These are phyloP conservation scores for Parazoanthus atlanticus DNA, from an alignment of 92 coral and sea anemone genomes.

Conservation along the genomic window DNA sequence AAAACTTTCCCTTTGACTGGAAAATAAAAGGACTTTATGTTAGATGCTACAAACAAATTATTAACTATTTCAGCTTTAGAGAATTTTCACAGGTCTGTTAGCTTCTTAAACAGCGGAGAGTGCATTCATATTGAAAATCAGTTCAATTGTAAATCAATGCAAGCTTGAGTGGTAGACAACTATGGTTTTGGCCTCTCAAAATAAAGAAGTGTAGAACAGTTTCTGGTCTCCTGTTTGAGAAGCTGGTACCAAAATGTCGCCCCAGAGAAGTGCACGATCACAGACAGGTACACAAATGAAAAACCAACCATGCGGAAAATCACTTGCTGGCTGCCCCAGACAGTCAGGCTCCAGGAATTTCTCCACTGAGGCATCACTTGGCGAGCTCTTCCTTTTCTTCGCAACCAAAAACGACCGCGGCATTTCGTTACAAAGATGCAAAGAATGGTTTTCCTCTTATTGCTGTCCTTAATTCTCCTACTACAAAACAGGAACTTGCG, in stretches of 20 bases:
- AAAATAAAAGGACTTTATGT: background rate
- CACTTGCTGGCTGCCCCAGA: slow-evolving; percentile 18
- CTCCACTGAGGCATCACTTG: slow-evolving; percentile 5
- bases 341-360: background rate
- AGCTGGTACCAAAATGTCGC: slow-evolving; percentile 21
- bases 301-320: slow-evolving; percentile 40
- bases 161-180: slow-evolving; percentile 3
- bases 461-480: background rate
- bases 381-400: slow-evolving; percentile 23
- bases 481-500: slow-evolving; percentile 7
- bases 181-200: background rate
- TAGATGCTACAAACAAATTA: background rate
- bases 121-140: slow-evolving; percentile 43
- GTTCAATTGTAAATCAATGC: slow-evolving; percentile 43
- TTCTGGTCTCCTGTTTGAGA: background rate
- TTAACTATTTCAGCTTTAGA: background rate
- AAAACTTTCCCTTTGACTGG: background rate
- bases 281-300: background rate
- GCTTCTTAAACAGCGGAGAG: background rate
- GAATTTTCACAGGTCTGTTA: background rate
- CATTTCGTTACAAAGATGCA: background rate
- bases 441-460: background rate
- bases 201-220: background rate
- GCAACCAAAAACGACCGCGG: slow-evolving; percentile 40
- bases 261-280: background rate